Evolutionary conservation across 2,113 vertebrate species (phyloP).

Genomic region (Aegotheles bennettii): DNA sequence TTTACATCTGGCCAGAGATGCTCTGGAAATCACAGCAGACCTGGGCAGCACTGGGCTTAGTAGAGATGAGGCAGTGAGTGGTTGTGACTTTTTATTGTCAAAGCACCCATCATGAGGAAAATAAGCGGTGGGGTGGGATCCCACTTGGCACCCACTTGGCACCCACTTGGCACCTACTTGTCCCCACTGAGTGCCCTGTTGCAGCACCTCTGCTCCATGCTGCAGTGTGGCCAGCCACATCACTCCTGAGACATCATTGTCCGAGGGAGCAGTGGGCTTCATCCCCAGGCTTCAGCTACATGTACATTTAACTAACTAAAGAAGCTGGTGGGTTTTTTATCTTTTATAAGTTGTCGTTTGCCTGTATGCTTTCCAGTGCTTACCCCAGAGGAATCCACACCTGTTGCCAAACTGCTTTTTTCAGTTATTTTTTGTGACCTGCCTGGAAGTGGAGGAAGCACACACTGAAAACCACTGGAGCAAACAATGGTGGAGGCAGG

Average conservation of each 20-base stretch:
- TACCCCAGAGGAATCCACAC: background rate
- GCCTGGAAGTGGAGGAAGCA: background rate
- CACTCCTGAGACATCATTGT: fast-evolving
- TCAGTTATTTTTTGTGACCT: background rate
- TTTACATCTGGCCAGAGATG: background rate
- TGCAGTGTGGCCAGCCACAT: background rate
- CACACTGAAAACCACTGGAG: background rate
- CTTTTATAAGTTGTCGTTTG: background rate
- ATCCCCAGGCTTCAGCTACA: background rate
- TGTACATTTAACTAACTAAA: background rate
- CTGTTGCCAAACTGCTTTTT: background rate
- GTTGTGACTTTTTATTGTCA: background rate
- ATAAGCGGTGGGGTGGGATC: background rate
- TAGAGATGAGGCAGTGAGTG: background rate
- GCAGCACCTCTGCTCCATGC: fast-evolving
- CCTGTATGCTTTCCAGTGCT: background rate
- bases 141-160: background rate
- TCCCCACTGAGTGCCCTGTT: background rate
- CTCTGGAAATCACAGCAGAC: background rate
- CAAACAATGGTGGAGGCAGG: background rate
- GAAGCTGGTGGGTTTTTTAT: fast-evolving
- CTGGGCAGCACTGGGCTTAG: background rate
- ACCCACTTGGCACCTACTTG: background rate
- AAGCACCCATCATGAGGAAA: background rate
- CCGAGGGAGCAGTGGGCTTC: background rate